Evolutionary conservation across 2,888 invertebrate genomes (phyloP).

Genomic region (Thecocarcelia acutangulata): DNA sequence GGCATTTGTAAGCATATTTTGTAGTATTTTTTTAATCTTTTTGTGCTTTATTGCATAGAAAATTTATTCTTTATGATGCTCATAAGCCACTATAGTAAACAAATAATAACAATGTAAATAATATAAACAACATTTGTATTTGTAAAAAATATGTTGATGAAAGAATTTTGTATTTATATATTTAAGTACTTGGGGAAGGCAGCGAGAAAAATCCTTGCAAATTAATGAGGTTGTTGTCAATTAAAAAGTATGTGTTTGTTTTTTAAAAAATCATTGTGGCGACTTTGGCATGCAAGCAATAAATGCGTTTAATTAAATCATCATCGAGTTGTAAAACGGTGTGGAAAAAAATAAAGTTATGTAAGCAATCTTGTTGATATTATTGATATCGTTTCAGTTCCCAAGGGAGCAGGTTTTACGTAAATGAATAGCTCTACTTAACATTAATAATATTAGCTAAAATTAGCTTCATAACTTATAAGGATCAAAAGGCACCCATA

Average conservation of each 20-base stretch:
- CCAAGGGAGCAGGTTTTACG: no score
- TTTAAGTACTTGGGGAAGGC: background rate
- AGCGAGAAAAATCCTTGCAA: no score
- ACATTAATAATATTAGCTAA: no score
- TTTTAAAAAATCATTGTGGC: conserved; percentile 32
- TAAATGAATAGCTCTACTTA: no score
- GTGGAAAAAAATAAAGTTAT: no score
- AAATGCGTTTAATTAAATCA: conserved; percentile 1
- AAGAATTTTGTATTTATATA: conserved; percentile 23
- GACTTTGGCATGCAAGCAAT: background rate
- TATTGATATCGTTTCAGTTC: no score
- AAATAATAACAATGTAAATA: conserved; percentile 65
- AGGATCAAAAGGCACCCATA: no score
- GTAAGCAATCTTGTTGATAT: no score
- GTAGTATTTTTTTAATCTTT: background rate
- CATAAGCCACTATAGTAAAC: conserved; percentile 63
- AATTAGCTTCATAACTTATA: no score
- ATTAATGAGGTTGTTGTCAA: conserved; percentile 31
- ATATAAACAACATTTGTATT: conserved; percentile 24
- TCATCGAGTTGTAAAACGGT: background rate
- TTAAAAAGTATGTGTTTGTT: background rate
- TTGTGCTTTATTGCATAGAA: conserved; percentile 52
- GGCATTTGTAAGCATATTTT: background rate
- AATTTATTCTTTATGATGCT: conserved; percentile 58
- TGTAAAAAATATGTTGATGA: conserved; percentile 25